These are phyloP conservation scores for Melipona beecheii DNA, from an alignment of 2,888 invertebrate genomes.

Conservation along the genomic window DNA sequence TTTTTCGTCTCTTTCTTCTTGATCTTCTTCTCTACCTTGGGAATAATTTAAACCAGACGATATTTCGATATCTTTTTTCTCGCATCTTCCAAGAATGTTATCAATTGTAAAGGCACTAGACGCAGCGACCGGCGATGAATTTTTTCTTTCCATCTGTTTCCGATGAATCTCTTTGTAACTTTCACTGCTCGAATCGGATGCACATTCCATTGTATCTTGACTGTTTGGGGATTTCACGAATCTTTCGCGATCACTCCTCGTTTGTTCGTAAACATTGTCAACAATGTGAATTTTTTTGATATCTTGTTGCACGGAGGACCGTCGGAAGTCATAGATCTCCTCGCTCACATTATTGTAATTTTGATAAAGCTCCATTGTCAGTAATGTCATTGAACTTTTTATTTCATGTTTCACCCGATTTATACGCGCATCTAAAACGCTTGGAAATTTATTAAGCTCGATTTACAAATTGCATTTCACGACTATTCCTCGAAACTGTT, in stretches of 20 bases:
- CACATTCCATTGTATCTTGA: constrained; percentile 64
- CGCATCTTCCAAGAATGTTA: constrained; percentile 75
- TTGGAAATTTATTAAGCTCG: background rate
- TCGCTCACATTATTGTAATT: constrained; percentile 56
- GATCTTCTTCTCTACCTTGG: constrained; percentile 66
- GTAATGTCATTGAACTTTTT: constrained; percentile 33
- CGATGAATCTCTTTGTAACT: constrained; percentile 64
- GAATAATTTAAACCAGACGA: constrained; percentile 42
- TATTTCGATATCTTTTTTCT: constrained; percentile 46
- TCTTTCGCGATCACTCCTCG: constrained; percentile 40
- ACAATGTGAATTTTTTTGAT: constrained; percentile 32
- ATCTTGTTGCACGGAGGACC: constrained; percentile 40
- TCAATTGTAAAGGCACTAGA: constrained; percentile 81
- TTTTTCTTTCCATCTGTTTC: constrained; percentile 52
- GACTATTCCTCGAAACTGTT: background rate
- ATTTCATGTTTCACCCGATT: background rate
- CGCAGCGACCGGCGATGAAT: constrained; percentile 59
- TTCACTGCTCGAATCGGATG: constrained; percentile 75
- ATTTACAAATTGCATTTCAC: background rate
- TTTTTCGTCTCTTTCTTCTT: constrained; percentile 57
- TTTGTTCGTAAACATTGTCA: constrained; percentile 23
- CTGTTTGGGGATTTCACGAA: constrained; percentile 28
- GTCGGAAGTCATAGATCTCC: constrained; percentile 60
- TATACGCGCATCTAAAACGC: background rate
- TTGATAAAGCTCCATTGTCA: constrained; percentile 68